phyloP scores from a whole-genome alignment of 2,797 vertebrate genomes.

The Enteromius fasciolatus region DNA sequence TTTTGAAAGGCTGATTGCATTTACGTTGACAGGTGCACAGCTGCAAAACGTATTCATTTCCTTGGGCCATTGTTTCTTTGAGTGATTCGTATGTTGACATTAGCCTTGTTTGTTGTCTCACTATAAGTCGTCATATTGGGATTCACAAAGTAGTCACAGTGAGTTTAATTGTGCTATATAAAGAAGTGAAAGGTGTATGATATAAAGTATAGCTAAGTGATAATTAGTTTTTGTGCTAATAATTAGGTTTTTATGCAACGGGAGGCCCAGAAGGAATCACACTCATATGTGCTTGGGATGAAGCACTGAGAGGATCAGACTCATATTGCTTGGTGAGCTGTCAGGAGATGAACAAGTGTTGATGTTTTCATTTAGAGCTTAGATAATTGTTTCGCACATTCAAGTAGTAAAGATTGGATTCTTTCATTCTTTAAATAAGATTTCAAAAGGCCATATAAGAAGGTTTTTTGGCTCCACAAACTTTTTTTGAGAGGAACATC shows the following conservation, averaged over 20 bases:
- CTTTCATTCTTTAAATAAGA: neutral
- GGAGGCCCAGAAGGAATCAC: neutral
- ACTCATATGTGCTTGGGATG: neutral
- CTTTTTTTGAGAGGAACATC: neutral
- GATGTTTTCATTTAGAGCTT: conserved; percentile 36
- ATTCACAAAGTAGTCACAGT: neutral
- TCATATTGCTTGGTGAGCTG: conserved; percentile 23
- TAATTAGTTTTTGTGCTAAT: neutral
- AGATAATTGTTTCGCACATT: conserved; percentile 31
- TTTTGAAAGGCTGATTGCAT: conserved; percentile 37
- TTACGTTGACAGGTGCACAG: conserved; percentile 23
- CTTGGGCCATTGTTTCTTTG: conserved; percentile 41
- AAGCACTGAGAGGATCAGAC: neutral
- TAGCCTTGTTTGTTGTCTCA: conserved; percentile 13
- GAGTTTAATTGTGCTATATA: neutral
- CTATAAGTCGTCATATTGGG: conserved; percentile 12
- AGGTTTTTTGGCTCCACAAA: neutral
- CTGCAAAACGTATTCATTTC: conserved; percentile 39
- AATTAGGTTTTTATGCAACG: neutral
- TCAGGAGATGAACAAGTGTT: conserved; percentile 21
- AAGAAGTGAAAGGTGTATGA: neutral
- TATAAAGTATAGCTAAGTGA: neutral
- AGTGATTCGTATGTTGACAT: conserved; percentile 6
- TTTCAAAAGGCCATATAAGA: neutral
- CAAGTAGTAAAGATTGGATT: conserved; percentile 22